Conservation (phyloP, 2,888 invertebrate genomes). For the Kuschelorhynchus macadamiae region DNA sequence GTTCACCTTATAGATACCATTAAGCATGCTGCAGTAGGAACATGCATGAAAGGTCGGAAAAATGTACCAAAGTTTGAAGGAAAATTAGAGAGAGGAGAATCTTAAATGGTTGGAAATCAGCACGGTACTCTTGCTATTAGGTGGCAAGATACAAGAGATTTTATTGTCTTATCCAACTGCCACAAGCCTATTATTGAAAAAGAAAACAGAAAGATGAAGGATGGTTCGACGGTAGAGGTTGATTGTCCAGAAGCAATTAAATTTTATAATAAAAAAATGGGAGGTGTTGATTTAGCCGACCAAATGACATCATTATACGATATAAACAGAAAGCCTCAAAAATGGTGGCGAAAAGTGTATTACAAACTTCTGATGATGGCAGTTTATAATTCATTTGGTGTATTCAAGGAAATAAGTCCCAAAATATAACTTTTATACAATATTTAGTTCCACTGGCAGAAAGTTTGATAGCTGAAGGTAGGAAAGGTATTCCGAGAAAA, state of each 20-base stretch:
- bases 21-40: not conserved
- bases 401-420: constrained; percentile 4
- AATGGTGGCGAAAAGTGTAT: constrained; percentile 12
- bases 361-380: constrained; percentile 7
- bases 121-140: constrained; percentile 5
- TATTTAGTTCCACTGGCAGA: not conserved
- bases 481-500: no score
- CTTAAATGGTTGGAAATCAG: not conserved
- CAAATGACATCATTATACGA: not conserved
- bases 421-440: no score
- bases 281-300: no score
- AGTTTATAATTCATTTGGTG: not conserved
- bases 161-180: constrained; percentile 4
- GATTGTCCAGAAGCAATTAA: no score
- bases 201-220: no score
- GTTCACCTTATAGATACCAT: constrained; percentile 2
- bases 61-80: no score
- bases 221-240: no score
- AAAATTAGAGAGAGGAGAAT: constrained; percentile 1
- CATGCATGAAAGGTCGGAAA: no score
- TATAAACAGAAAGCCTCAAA: constrained; percentile 12
- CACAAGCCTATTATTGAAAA: not conserved
- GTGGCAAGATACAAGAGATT: constrained; percentile 20
- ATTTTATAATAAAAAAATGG: no score
- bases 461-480: no score